Conservation (phyloP, 2,797 vertebrate species). For the Manis crassicaudata region DNA sequence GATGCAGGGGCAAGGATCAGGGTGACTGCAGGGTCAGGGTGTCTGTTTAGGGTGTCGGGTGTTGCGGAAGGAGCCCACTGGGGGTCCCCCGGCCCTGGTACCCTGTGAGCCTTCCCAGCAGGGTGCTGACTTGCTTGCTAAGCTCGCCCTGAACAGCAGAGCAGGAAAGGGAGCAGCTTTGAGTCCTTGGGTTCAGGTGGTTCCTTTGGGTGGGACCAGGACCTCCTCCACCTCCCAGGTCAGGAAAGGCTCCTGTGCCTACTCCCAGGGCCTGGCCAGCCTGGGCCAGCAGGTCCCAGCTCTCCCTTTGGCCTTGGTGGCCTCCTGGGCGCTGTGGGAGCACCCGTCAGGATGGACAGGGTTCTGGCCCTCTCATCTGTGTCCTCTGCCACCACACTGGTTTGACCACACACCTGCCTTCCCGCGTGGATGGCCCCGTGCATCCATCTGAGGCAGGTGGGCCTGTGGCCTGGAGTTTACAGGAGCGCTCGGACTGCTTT, state of each 20-base stretch:
- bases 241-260: not conserved
- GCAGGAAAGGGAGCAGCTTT: not conserved
- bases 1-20: no score
- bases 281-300: not conserved
- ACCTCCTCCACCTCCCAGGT: not conserved
- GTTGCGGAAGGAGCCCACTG: no score
- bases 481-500: not conserved
- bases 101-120: no score
- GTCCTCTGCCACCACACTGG: not conserved
- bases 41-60: no score
- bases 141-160: not conserved
- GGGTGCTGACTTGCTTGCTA: no score
- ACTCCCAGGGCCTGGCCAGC: not conserved
- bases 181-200: not conserved
- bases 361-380: not conserved
- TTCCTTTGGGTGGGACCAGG: not conserved
- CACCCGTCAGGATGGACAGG: not conserved
- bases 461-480: rapidly evolving
- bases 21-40: no score
- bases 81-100: no score
- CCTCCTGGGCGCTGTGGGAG: not conserved
- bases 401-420: not conserved
- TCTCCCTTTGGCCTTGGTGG: not conserved
- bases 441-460: rapidly evolving
- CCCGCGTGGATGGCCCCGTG: no score